Evolutionary conservation across 2,113 vertebrate genomes (phyloP).

Genomic region (Polypterus senegalus): DNA sequence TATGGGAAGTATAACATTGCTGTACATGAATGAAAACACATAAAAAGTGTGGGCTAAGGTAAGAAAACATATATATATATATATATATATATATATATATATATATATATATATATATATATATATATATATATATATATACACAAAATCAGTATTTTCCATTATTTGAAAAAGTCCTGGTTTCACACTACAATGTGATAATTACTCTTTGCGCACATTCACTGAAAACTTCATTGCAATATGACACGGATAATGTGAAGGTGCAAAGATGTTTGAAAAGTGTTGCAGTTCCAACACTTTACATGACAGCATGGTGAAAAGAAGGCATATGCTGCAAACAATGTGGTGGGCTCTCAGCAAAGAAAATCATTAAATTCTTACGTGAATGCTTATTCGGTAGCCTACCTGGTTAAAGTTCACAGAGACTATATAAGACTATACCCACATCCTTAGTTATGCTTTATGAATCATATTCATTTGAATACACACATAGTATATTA

Average conservation of each 20-base stretch:
- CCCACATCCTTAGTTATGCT: too few relatives aligned
- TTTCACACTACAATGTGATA: conserved; percentile 39
- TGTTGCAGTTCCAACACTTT: conserved; percentile 26
- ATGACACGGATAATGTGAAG: conserved; percentile 39
- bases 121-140: conserved; percentile 4
- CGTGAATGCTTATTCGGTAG: conserved; percentile 13
- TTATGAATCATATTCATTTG: too few relatives aligned
- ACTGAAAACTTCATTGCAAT: conserved; percentile 20
- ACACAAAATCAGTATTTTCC: conserved; percentile 30
- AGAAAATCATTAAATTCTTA: conserved; percentile 8
- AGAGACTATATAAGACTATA: too few relatives aligned
- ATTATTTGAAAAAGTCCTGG: conserved; percentile 9
- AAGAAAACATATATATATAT: conserved; percentile 14
- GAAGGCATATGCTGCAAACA: conserved; percentile 16
- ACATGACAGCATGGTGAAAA: conserved; percentile 27
- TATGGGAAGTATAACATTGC: too few relatives aligned
- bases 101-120: conserved; percentile 20
- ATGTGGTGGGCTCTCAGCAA: conserved; percentile 12
- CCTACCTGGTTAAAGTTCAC: neutral
- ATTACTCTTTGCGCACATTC: conserved; percentile 36
- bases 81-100: conserved; percentile 26
- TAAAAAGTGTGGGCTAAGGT: too few relatives aligned
- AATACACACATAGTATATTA: too few relatives aligned
- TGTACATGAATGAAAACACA: too few relatives aligned
- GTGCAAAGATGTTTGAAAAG: conserved; percentile 31